Base-by-base conservation (phyloP, 1,140 invertebrate species). In the Ostrea edulis region DNA sequence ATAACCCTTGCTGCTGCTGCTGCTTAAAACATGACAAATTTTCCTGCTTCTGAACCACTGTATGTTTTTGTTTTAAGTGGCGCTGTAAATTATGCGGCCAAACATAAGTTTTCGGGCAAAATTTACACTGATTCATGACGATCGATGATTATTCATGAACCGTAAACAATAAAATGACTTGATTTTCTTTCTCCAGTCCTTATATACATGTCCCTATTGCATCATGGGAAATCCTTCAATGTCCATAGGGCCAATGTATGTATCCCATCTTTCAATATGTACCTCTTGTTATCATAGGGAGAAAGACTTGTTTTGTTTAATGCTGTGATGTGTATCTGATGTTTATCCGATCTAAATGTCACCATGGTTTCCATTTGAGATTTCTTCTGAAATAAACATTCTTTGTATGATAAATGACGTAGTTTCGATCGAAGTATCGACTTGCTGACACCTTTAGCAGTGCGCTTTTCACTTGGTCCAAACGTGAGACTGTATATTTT, bases 281-380 rank as follows among this genome's bases (percentile, higher is more conserved):
- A 71, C 7, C 89, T 5, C 55, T 90, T 90, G 58, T 90, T 82
- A 68, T 88, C 85, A 71, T 71, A 86, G 1, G 89, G 77, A 0
- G 87, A 88, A 9, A 90, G 54, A 29, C 85, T 81, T 35, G 82
- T 68, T 25, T 90, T 88, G 11, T 65, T 86, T 7, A 88, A 29
- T 86, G 71, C 68, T 22, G 83, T 90, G n/a, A n/a, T n/a, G 65
- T 85, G 87, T 7, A 90, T n/a, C 68, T 88, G 44, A 55, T 90
- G 89, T 53, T 54, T 83, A 11, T 83, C 35, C 8, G 0, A 52
- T n/a, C 82, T 29, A 53, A 83, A 83, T 44, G 52, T 51, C 0
- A 52, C 44, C 35, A 44, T 44, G 35, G 35, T 44, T 44, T 44
- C 35, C 5, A 44, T 44, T 44, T 44, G 35, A 44, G 35, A 44